These are phyloP conservation scores for Pseudomugil tenellus DNA, from an alignment of 2,797 vertebrate genomes.

Conservation along the genomic window DNA sequence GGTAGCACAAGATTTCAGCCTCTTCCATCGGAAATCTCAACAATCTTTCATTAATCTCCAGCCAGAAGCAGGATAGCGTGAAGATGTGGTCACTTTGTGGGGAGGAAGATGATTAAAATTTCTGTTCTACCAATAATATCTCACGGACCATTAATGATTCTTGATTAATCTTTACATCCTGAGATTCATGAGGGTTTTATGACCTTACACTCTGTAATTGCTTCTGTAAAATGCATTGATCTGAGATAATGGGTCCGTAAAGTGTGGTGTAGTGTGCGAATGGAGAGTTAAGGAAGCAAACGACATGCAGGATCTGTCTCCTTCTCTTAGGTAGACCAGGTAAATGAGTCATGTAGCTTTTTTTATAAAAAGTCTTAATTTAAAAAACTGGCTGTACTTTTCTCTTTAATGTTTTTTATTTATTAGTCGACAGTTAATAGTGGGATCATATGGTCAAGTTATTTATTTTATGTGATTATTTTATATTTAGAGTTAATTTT, in stretches of 20 bases:
- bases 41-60: slow-evolving; percentile 35
- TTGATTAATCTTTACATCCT: slow-evolving; percentile 54
- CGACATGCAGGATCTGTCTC: too few relatives aligned
- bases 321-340: too few relatives aligned
- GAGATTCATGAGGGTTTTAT: slow-evolving; percentile 64
- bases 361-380: too few relatives aligned
- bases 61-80: slow-evolving; percentile 12
- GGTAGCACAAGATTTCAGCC: slow-evolving; percentile 22
- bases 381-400: too few relatives aligned
- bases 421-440: too few relatives aligned
- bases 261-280: slow-evolving; percentile 29
- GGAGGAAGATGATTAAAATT: slow-evolving; percentile 47
- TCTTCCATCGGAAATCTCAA: slow-evolving; percentile 20
- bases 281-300: slow-evolving; percentile 28
- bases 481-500: too few relatives aligned
- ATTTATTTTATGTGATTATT: too few relatives aligned
- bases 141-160: slow-evolving; percentile 50
- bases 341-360: too few relatives aligned
- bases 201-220: slow-evolving; percentile 27
- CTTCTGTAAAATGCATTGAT: slow-evolving; percentile 57
- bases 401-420: too few relatives aligned
- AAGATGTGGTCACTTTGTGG: slow-evolving; percentile 36
- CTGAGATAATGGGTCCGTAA: slow-evolving; percentile 50
- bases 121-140: slow-evolving; percentile 44
- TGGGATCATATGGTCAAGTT: too few relatives aligned